A percentile compares a stretch with the other conserved stretches of the same genome.
Conservation (phyloP, 2,888 invertebrate species). For the Arctia plantaginis region DNA sequence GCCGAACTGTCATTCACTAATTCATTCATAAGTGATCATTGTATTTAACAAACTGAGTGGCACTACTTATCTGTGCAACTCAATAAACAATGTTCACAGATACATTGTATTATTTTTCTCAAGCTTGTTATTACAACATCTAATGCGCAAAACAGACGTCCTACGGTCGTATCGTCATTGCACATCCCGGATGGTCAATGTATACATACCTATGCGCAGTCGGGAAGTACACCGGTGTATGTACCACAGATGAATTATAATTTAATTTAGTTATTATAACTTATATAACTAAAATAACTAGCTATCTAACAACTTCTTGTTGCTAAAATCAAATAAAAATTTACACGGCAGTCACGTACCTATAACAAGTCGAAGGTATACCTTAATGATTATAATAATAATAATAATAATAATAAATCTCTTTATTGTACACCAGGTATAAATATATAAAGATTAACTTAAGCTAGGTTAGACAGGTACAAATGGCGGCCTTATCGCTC, state of each 20-base stretch:
- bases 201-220: slow-evolving; percentile 20
- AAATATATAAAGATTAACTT: too few relatives aligned
- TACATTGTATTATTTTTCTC: slow-evolving; percentile 41
- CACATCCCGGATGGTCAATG: slow-evolving; percentile 13
- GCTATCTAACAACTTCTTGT: neutral
- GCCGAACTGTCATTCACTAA: slow-evolving; percentile 85
- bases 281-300: neutral
- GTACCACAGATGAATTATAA: slow-evolving; percentile 12
- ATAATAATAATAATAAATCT: too few relatives aligned
- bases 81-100: slow-evolving; percentile 41
- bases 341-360: neutral
- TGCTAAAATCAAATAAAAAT: neutral
- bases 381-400: neutral
- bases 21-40: slow-evolving; percentile 84
- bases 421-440: too few relatives aligned
- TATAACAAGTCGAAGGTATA: neutral
- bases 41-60: slow-evolving; percentile 77
- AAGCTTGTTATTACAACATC: slow-evolving; percentile 22
- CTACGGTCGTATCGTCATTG: neutral
- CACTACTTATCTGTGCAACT: slow-evolving; percentile 65
- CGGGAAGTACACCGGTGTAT: neutral
- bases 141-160: slow-evolving; percentile 25
- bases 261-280: neutral
- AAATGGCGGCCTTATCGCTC: too few relatives aligned
- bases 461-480: too few relatives aligned